These are phyloP conservation scores for Halichondria panicea DNA, from an alignment of 37 sponge, comb jelly and placozoan species.

Conservation along the genomic window DNA sequence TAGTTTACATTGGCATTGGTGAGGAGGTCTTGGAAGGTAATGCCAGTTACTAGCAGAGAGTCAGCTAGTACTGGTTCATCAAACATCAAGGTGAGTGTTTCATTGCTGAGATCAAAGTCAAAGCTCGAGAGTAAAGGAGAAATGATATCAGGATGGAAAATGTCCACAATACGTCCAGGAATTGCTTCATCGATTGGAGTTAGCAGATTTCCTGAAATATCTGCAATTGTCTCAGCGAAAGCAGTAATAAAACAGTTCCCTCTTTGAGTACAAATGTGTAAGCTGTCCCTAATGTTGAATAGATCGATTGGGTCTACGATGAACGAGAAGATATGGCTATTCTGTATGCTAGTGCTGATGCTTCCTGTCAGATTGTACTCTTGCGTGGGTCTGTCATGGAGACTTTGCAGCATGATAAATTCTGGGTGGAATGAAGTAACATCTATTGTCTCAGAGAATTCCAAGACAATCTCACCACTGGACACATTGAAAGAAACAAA, in stretches of 20 bases:
- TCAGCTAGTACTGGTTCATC: conserved; percentile 68
- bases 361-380: conserved; percentile 52
- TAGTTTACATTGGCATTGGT: conserved; percentile 8
- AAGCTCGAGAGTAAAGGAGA: conserved; percentile 50
- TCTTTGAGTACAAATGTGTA: conserved; percentile 72
- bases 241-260: conserved; percentile 81
- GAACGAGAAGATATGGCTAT: conserved; percentile 46
- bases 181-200: conserved; percentile 37
- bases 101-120: conserved; percentile 71
- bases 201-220: conserved; percentile 64
- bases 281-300: conserved; percentile 45
- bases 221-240: conserved; percentile 36
- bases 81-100: conserved; percentile 68
- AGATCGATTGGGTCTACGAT: conserved; percentile 51
- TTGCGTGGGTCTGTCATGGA: conserved; percentile 67
- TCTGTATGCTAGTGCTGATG: conserved; percentile 2
- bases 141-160: conserved; percentile 44
- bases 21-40: conserved; percentile 50
- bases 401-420: conserved; percentile 57
- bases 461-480: conserved; percentile 67
- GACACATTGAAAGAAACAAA: conserved; percentile 75
- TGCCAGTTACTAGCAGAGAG: conserved; percentile 47
- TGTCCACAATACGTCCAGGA: conserved; percentile 76
- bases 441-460: conserved; percentile 78
- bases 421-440: conserved; percentile 57